Conservation (phyloP, 2,797 vertebrate species). For the Mormyrops attenuatus region DNA sequence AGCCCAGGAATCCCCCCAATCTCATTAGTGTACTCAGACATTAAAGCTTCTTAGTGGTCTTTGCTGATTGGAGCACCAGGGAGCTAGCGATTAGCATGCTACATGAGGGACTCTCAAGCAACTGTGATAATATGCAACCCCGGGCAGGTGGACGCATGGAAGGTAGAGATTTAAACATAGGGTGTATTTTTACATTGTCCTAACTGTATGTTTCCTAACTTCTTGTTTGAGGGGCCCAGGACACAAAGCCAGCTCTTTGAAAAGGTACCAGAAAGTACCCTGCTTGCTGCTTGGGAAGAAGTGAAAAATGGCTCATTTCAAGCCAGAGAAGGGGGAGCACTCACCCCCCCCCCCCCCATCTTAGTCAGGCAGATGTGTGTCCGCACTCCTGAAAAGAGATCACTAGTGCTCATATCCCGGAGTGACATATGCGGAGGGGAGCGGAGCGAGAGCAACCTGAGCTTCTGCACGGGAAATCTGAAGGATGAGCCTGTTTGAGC, state of each 20-base stretch:
- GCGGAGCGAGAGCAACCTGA: not conserved
- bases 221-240: not conserved
- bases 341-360: not conserved
- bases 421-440: not conserved
- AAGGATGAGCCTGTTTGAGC: constrained; percentile 23
- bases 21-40: constrained; percentile 77
- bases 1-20: constrained; percentile 50
- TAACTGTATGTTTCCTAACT: not conserved
- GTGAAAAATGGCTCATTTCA: not conserved
- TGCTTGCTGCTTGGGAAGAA: not conserved
- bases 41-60: constrained; percentile 73
- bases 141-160: not conserved
- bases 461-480: not conserved
- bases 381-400: constrained; percentile 5
- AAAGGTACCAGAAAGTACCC: not conserved
- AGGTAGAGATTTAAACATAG: not conserved
- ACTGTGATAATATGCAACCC: not conserved
- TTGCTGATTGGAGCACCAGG: constrained; percentile 59
- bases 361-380: constrained; percentile 21
- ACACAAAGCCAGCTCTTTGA: not conserved
- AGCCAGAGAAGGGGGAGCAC: not conserved
- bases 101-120: not conserved
- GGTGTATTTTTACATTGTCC: not conserved
- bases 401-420: constrained; percentile 9
- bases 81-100: constrained; percentile 53